Base-by-base conservation (phyloP, 2,113 vertebrate genomes). In the Planiliza haematocheilus region DNA sequence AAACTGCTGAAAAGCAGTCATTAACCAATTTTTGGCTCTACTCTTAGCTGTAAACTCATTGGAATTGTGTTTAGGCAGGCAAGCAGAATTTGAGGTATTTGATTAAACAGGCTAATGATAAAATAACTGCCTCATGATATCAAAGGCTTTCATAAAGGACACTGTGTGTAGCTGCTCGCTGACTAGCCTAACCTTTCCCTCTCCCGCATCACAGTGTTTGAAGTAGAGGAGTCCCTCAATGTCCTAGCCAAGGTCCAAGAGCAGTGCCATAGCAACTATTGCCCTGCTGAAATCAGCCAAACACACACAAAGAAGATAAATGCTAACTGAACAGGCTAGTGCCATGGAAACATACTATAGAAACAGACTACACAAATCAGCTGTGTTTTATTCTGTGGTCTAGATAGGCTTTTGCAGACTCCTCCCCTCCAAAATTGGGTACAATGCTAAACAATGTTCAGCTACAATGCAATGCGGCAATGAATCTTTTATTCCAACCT, bases 201-300 rank as follows among this genome's bases (percentile, higher is more conserved):
- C 59, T 72, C 41, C 60, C 55, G 49, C 20, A 69, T 48, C 50
- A 10, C 30, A 49, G 39, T 67, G 77, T 86, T 77, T 86, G 72
- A 86, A 84, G 76, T 79, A 52, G 84, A 58, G 61, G 70, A 75
- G 68, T 68, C 68, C 30, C 74, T 77, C 68, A 59, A 50, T 77
- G 55, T 70, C 60, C 71, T 48, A 75, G 76, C 83, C 85, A 89
- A 88, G 82, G 86, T 92, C 88, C 81, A 82, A 79, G 69, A 83
- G 71, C 69, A 82, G 65, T 87, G 70, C 83, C 87, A 90, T 91
- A 77, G 87, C 86, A 92, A 91, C 89, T 78, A 81, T 45, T 77
- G 84, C 66, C 56, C 48, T 20, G 64, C 71, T 57, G 59, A 62
- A 71, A 45, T 62, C 83, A 68, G 48, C 53, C 69, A 70, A 50